Conservation (phyloP, 2,888 invertebrate genomes). For the Agapostemon virescens region DNA sequence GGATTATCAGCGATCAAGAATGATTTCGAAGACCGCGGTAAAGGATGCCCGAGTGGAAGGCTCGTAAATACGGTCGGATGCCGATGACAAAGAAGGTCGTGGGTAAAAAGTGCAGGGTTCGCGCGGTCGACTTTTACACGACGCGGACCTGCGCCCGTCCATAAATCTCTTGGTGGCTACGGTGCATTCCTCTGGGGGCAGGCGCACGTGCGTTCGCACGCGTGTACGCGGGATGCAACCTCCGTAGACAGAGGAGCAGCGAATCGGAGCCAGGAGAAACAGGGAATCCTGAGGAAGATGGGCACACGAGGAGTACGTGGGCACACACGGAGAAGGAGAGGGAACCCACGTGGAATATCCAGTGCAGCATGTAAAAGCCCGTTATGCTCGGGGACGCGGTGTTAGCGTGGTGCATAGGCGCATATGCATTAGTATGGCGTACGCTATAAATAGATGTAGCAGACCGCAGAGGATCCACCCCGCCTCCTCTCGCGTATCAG, state of each 20-base stretch:
- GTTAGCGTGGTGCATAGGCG: conserved; percentile 52
- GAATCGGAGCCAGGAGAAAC: conserved; percentile 25
- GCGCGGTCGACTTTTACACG: conserved; percentile 39
- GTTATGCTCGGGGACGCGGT: conserved; percentile 64
- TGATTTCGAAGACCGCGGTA: no score
- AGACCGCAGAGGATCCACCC: conserved; percentile 67
- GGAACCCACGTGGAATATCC: conserved; percentile 59
- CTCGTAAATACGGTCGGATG: neutral
- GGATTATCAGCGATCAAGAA: no score
- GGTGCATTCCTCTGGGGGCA: conserved; percentile 40
- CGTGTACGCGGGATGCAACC: conserved; percentile 50
- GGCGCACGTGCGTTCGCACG: conserved; percentile 60
- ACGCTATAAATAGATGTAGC: conserved; percentile 71
- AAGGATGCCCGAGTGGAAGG: neutral
- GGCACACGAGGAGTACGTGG: neutral
- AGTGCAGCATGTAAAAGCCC: conserved; percentile 69
- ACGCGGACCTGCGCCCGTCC: conserved; percentile 8
- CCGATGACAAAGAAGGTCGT: no score
- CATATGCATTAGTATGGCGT: conserved; percentile 63
- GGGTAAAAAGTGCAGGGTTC: conserved; percentile 21
- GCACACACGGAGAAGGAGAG: neutral
- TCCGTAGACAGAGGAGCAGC: conserved; percentile 16
- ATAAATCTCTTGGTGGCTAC: conserved; percentile 42
- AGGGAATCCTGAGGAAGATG: conserved; percentile 26
- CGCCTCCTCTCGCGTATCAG: conserved; percentile 37